Evolutionary conservation across 1,140 invertebrate species (phyloP), one percentile per base, ranked within the genome.

Genomic region (Heliconius eleuchia): DNA sequence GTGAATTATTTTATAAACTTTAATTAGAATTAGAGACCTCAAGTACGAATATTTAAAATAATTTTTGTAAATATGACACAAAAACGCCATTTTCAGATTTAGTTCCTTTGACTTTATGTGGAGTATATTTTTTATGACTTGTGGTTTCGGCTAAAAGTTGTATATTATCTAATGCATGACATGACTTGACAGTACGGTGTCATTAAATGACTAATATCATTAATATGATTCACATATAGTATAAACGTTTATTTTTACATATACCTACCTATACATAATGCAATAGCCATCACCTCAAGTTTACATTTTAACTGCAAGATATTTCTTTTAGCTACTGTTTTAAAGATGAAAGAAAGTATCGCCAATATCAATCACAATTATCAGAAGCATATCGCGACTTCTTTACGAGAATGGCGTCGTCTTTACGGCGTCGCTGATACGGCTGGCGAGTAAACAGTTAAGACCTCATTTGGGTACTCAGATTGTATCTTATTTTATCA

Each of bases 401-500:
- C 23, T 66, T 66, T 66, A 66, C 60, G 60, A 60, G 19, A 8
- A n/a, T 60, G n/a, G n/a, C n/a, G 55, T 60, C 55, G 5, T 52
- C 18, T 60, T 23, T 60, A 23, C 55, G 19, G 55, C 55, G 55
- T 60, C 19, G 60, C 27, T 11, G 60, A 66, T 30, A 66, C 27
- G 60, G 60, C 13, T 66, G 3, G 60, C 23, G 16, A 55, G 74
- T 18, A 19, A 72, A 83, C 82, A 80, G 82, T 83, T 83, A 80
- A n/a, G 72, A 73, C 52, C 79, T 77, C 79, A 80, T 80, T 82
- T 80, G 76, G 52, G 60, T 70, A 75, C 73, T 73, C 57, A 76
- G 81, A 82, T 82, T 39, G 75, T 78, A 83, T 83, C 80, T 79
- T 70, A 37, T 66, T 19, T 70, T 77, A 71, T 77, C 34, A 71